Evolutionary conservation across 2,888 invertebrate species (phyloP), one percentile per base, ranked within the genome.

Genomic region (Ichneumon xanthorius): DNA sequence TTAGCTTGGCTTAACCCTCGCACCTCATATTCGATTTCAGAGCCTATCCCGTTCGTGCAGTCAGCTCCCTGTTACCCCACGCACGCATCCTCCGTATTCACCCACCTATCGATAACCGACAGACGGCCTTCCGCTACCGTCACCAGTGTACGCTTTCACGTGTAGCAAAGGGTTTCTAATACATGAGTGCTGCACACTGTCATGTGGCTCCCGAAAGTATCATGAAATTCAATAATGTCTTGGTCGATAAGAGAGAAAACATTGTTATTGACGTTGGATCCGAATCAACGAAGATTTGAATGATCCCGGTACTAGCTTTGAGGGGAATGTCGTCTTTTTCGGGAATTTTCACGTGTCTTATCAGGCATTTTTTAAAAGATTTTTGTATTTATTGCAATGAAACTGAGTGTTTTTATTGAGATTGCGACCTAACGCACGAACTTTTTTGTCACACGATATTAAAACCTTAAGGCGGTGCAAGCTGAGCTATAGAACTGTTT

Each of bases 21-120:
- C 87, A 84, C 81, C 89, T 90, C 92, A 91, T 92, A 92, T 92
- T 92, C 92, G 89, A 91, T 92, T 92, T 92, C 92, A 92, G 86
- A 83, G 79, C 87, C 79, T 72, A 82, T 77, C 65, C 55, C 77
- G 63, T 75, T 78, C 75, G 78, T 71, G 65, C 77, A 67, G 11
- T 65, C 72, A 37, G 48, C 71, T 53, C 40, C 22, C 58, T 61
- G 45, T 40, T n/a, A 53, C 63, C 50, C 70, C 67, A 55, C 19
- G 48, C 67, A 16, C 58, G 63, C 78, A 75, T 71, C 67, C 33
- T 75, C 73, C 87, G 37, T 14, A 45, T 45, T 70, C 53, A 40
- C 53, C 58, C 22, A 55, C 45, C 78, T 79, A 85, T 82, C 50
- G 80, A 50, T 71, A 48, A 22, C 40, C 37, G 26, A n/a, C 53